These are phyloP conservation scores for Polydrusus pterygomalis DNA, from an alignment of 2,888 invertebrate genomes.

Conservation along the genomic window DNA sequence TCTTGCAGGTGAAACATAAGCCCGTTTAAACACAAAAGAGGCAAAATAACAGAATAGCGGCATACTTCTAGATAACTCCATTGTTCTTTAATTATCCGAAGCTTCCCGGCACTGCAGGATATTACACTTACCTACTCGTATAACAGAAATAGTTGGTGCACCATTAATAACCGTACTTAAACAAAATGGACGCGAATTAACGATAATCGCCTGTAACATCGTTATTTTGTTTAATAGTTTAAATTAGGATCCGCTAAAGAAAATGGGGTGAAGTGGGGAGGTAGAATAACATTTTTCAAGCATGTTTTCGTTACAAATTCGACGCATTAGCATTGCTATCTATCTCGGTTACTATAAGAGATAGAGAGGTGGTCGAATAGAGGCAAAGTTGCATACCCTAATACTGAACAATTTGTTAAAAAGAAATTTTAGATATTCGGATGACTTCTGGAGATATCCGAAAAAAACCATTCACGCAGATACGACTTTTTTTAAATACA, in stretches of 20 bases:
- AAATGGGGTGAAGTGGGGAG: neutral
- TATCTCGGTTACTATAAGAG: too few species aligned
- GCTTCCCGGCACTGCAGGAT: slow-evolving; percentile 21
- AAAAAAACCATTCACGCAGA: too few species aligned
- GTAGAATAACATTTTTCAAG: too few species aligned
- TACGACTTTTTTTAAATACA: too few species aligned
- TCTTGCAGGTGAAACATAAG: neutral
- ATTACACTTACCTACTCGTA: slow-evolving; percentile 9
- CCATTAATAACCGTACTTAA: slow-evolving; percentile 27
- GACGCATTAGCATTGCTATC: too few species aligned
- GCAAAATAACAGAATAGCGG: slow-evolving; percentile 21
- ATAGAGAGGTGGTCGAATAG: too few species aligned
- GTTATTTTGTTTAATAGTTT: slow-evolving; percentile 17
- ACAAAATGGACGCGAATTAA: slow-evolving; percentile 27
- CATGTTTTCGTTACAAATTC: too few species aligned
- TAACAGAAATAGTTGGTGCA: slow-evolving; percentile 24
- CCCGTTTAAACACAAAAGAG: slow-evolving; percentile 6
- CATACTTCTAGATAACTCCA: slow-evolving; percentile 24
- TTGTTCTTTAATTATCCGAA: slow-evolving; percentile 32
- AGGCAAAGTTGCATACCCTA: too few species aligned
- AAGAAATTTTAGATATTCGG: too few species aligned
- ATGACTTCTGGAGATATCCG: too few species aligned
- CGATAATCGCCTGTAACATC: slow-evolving; percentile 18
- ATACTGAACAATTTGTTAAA: too few species aligned
- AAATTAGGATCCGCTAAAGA: neutral